Percentiles rank a stretch among this genome's conserved stretches.
Conservation (phyloP, 2,888 invertebrate genomes). For the Drosophila pseudotakahashii region DNA sequence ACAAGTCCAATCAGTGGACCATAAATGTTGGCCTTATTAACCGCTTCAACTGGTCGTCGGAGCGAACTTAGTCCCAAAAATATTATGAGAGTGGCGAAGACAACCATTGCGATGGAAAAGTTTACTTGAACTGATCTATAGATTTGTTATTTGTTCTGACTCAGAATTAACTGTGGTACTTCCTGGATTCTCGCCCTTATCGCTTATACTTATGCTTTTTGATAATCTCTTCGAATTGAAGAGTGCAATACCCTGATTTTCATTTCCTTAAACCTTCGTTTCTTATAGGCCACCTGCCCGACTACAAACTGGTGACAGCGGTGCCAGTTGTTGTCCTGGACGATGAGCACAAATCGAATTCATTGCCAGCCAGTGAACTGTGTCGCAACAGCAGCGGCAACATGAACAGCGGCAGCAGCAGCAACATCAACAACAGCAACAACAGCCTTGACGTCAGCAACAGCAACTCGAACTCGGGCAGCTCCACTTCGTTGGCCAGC, state of each 20-base stretch:
- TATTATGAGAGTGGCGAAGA: slow-evolving; percentile 1
- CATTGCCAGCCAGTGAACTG: slow-evolving; percentile 29
- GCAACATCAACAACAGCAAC: slow-evolving; percentile 2
- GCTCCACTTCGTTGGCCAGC: slow-evolving; percentile 63
- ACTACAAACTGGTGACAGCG: slow-evolving; percentile 91
- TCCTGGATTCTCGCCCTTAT: slow-evolving; percentile 10
- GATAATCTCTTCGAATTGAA: slow-evolving; percentile 2
- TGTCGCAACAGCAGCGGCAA: slow-evolving; percentile 12
- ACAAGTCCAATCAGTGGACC: slow-evolving; percentile 1
- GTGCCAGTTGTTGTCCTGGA: slow-evolving; percentile 91
- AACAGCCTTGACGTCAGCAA: slow-evolving; percentile 25
- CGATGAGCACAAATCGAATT: slow-evolving; percentile 85
- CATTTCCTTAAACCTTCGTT: slow-evolving; percentile 3
- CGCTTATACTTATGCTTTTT: not conserved
- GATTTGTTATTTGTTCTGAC: not conserved
- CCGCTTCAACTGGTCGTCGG: not conserved
- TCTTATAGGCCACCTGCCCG: slow-evolving; percentile 84
- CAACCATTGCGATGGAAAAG: slow-evolving; percentile 35
- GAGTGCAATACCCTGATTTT: slow-evolving; percentile 17
- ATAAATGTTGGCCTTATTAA: not conserved
- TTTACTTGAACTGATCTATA: slow-evolving; percentile 31
- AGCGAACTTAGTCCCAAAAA: slow-evolving; percentile 1
- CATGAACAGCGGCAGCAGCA: slow-evolving; percentile 24
- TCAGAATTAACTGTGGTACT: not conserved
- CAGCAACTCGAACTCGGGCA: slow-evolving; percentile 31